Base-by-base conservation (phyloP, 2,888 invertebrate species). In the Sceliomorpha sp. region DNA sequence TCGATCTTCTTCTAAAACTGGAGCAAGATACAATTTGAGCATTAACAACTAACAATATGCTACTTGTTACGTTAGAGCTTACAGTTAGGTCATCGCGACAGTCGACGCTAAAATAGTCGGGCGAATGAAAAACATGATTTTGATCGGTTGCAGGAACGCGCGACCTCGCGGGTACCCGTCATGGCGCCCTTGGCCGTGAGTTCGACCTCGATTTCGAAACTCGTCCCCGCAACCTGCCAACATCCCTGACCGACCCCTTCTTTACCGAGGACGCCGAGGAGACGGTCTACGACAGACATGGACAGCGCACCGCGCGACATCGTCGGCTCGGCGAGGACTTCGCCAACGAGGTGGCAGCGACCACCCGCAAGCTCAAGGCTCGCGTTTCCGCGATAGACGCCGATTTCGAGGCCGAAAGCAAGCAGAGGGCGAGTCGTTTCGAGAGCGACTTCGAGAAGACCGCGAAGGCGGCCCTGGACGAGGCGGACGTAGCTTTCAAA, bases 251-350 rank as follows among this genome's bases (percentile, higher is more conserved):
- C 68, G 82, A 82, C 62, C 64, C 80, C 44, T 63, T 82, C 50
- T 76, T 80, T 56, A 62, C 69, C 34, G 73, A 79, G 68, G 79
- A 82, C 42, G 77, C 89, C 55, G 92, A 92, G 74, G 91, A 92
- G 29, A 84, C 89, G 60, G 87, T 92, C 40, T 93, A 92, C 86
- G 93, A 94, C 88, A 91, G 92, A 24, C 91, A 93, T 76, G 92
- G 87, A 1, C 84, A 86, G 62, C 81, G 85, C 3, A 84, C 81
- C 10, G 79, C 91, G 89, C 47, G 89, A 89, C 62, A 72, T 2
- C 75, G 72, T 1, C 70, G 70, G 5, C 51, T 66, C 74, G 76
- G 88, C 48, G 88, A 89, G 8, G 83, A 88, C 63, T 84, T 89
- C 70, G 90, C 90, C 50, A 89, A 87, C 71, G 90, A 90, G 50